Evolutionary conservation across 2,888 invertebrate genomes (phyloP).

Genomic region (Magallana nippona): DNA sequence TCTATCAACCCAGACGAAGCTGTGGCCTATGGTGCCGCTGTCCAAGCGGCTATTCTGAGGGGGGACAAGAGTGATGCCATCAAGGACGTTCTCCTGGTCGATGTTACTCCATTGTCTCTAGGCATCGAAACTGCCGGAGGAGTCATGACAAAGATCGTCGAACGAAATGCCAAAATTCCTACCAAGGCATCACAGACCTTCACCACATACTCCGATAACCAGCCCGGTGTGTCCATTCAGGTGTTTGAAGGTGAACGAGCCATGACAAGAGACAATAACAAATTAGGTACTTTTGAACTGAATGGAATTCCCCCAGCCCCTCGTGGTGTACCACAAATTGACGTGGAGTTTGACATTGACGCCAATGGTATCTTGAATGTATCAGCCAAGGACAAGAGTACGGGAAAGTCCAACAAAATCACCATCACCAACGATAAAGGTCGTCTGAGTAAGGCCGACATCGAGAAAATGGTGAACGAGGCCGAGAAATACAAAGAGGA

Average conservation of each 20-base stretch:
- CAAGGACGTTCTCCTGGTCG: slow-evolving; percentile 91
- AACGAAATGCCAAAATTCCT: slow-evolving; percentile 78
- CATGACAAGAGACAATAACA: slow-evolving; percentile 96
- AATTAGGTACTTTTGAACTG: slow-evolving; percentile 72
- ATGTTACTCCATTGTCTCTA: slow-evolving; percentile 80
- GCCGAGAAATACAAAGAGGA: slow-evolving; percentile 72
- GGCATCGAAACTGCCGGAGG: slow-evolving; percentile 83
- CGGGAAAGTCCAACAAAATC: slow-evolving; percentile 89
- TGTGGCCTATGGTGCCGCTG: slow-evolving; percentile 86
- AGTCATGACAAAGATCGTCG: slow-evolving; percentile 70
- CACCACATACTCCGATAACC: slow-evolving; percentile 94
- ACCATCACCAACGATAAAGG: slow-evolving; percentile 93
- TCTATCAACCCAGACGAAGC: slow-evolving; percentile 99
- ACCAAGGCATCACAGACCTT: slow-evolving; percentile 82
- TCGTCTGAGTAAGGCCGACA: slow-evolving; percentile 90
- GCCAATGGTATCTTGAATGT: slow-evolving; percentile 88
- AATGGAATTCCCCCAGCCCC: slow-evolving; percentile 75
- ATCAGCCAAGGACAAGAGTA: slow-evolving; percentile 85
- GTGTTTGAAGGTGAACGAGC: slow-evolving; percentile 96
- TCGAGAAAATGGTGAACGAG: slow-evolving; percentile 84
- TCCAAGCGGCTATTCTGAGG: slow-evolving; percentile 84
- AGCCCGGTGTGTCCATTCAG: slow-evolving; percentile 80
- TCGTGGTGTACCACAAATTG: slow-evolving; percentile 74
- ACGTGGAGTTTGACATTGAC: slow-evolving; percentile 90
- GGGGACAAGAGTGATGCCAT: slow-evolving; percentile 80